Percentiles rank a stretch among this genome's conserved stretches.
Conservation (phyloP, 2,113 vertebrate species). For the Engystomops pustulosus region DNA sequence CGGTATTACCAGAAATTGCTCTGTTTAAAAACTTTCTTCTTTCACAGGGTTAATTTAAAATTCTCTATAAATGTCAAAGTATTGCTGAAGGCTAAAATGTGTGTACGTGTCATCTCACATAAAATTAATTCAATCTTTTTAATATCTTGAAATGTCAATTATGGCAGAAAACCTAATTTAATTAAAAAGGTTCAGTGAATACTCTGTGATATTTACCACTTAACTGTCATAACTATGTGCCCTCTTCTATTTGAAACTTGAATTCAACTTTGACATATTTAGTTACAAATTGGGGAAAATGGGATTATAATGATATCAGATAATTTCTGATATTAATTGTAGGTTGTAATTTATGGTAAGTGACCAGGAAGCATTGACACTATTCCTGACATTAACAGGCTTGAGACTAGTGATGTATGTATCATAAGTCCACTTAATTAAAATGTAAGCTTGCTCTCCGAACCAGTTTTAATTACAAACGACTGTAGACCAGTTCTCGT, state of each 20-base stretch:
- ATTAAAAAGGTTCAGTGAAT: constrained; percentile 62
- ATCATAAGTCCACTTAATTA: constrained; percentile 33
- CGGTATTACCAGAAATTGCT: too few relatives aligned
- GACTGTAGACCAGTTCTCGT: neutral
- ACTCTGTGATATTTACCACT: constrained; percentile 46
- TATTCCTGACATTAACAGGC: neutral
- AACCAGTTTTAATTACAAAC: constrained; percentile 21
- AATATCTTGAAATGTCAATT: constrained; percentile 64
- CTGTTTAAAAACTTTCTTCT: constrained; percentile 33
- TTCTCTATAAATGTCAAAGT: constrained; percentile 62
- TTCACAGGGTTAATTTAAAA: constrained; percentile 13
- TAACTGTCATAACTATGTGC: constrained; percentile 56
- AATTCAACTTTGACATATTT: constrained; percentile 55
- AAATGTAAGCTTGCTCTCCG: neutral
- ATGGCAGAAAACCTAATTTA: constrained; percentile 59
- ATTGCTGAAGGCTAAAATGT: constrained; percentile 54
- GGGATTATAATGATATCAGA: neutral
- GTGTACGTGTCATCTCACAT: constrained; percentile 60
- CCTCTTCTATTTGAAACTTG: constrained; percentile 58
- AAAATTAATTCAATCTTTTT: constrained; percentile 45
- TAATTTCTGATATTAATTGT: neutral
- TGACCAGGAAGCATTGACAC: neutral
- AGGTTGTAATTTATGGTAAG: neutral
- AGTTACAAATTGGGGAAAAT: constrained; percentile 52
- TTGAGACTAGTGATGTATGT: neutral